Conservation (phyloP, 2,113 vertebrate genomes). For the Lanius ludovicianus region DNA sequence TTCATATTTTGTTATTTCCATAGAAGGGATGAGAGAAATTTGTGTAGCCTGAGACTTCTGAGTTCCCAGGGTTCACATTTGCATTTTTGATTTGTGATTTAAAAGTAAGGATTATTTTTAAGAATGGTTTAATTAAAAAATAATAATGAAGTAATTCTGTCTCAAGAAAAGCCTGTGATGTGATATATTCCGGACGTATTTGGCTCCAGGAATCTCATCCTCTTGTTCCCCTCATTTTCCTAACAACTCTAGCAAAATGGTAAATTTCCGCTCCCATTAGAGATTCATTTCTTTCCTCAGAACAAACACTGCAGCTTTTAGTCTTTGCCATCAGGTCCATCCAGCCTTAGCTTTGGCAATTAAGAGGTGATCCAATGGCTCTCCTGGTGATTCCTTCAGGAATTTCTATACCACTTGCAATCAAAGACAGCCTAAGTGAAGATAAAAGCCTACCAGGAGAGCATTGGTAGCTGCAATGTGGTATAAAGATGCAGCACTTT, state of each 20-base stretch:
- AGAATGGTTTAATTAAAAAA: conserved; percentile 35
- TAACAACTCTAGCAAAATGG: background rate
- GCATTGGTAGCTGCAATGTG: background rate
- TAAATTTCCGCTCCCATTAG: background rate
- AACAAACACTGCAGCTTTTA: background rate
- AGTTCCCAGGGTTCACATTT: conserved; percentile 30
- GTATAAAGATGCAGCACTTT: background rate
- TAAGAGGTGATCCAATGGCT: background rate
- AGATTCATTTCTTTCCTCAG: background rate
- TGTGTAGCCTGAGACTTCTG: conserved; percentile 23
- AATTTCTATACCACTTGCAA: background rate
- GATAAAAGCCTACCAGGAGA: background rate
- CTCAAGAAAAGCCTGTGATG: background rate
- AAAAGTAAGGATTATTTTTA: conserved; percentile 51
- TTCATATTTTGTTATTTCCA: conserved; percentile 61
- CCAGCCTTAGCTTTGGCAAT: background rate
- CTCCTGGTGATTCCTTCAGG: background rate
- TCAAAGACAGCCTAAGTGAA: background rate
- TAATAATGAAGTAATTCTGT: conserved; percentile 37
- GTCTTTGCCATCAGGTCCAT: background rate
- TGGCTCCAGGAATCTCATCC: background rate
- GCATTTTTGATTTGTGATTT: conserved; percentile 53
- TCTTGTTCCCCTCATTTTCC: background rate
- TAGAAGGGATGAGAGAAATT: conserved; percentile 37
- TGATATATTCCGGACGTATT: background rate